These are phyloP conservation scores for Delia radicum DNA, from an alignment of 1,140 invertebrate genomes.

Conservation along the genomic window DNA sequence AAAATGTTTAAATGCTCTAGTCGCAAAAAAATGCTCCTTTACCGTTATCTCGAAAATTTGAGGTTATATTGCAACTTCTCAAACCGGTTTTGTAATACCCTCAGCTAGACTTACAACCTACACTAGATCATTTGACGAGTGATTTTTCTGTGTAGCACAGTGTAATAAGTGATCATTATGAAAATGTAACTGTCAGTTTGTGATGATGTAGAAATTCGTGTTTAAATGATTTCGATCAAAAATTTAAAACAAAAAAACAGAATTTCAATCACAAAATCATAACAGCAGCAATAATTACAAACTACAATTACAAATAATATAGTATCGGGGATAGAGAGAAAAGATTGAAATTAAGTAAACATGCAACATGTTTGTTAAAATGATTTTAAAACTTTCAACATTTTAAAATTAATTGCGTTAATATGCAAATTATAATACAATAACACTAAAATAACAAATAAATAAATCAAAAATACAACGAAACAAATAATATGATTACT, in stretches of 20 bases:
- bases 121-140: no score
- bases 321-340: neutral
- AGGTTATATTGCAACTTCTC: no score
- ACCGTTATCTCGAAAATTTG: no score
- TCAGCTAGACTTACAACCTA: no score
- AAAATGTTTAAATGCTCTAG: no score
- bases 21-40: no score
- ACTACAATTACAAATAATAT: neutral
- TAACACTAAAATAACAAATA: neutral
- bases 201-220: neutral
- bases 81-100: no score
- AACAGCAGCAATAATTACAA: neutral
- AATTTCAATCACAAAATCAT: constrained; percentile 5
- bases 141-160: no score
- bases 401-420: constrained; percentile 16
- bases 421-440: constrained; percentile 14
- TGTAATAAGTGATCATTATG: neutral
- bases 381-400: constrained; percentile 20
- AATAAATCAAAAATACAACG: no score
- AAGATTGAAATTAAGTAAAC: neutral
- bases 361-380: constrained; percentile 6
- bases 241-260: neutral
- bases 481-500: no score
- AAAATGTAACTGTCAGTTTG: constrained; percentile 1
- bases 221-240: neutral